Conservation (phyloP, 2,113 vertebrate species). For the Sapajus apella region DNA sequence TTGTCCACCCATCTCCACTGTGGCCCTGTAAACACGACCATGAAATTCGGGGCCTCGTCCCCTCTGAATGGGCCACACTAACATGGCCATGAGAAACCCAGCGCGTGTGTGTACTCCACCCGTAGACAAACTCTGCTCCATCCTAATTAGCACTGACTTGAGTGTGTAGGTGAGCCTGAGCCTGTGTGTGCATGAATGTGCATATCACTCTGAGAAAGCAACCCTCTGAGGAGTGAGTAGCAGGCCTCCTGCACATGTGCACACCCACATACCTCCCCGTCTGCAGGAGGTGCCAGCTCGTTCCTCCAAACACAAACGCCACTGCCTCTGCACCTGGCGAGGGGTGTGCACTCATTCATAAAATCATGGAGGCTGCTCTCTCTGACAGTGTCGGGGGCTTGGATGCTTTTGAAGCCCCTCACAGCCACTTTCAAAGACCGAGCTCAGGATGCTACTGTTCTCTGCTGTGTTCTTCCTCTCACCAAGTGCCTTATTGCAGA, state of each 20-base stretch:
- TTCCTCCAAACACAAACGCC: neutral
- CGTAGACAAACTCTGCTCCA: neutral
- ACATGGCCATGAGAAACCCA: fast-evolving
- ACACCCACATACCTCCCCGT: neutral
- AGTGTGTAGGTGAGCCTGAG: neutral
- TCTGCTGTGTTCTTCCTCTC: neutral
- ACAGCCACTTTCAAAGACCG: neutral
- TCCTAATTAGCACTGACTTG: neutral
- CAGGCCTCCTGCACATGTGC: neutral
- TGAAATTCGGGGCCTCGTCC: neutral
- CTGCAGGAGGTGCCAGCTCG: neutral
- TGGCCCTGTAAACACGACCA: neutral
- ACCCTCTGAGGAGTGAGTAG: neutral
- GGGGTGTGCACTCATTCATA: constrained; percentile 30
- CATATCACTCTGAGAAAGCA: neutral
- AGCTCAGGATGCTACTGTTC: neutral
- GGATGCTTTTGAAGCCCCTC: neutral
- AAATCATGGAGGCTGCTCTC: neutral
- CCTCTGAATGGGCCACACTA: neutral
- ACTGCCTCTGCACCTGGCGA: neutral
- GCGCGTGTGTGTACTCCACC: neutral
- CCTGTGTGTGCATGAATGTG: neutral
- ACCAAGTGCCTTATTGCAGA: neutral
- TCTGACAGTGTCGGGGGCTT: neutral
- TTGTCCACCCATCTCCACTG: neutral